Percentiles rank a stretch among this genome's conserved stretches.
Evolutionary conservation across 2,113 vertebrate genomes (phyloP).

Genomic region (Silurus meridionalis): DNA sequence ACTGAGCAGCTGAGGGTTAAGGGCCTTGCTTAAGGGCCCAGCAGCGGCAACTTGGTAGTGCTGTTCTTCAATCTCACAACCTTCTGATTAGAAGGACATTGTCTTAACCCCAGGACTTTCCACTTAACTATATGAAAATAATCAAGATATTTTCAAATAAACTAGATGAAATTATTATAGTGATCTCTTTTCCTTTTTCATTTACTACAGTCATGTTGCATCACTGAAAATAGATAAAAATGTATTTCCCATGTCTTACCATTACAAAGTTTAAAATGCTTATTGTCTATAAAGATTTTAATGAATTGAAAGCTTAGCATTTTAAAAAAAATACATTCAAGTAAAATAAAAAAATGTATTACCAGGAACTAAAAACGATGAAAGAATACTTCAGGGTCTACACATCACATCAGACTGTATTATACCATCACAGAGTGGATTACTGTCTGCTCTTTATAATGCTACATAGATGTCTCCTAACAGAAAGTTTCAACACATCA

Average conservation of each 20-base stretch:
- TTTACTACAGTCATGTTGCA: not conserved
- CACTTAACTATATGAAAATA: not conserved
- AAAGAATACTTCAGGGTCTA: not conserved
- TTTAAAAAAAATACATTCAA: not conserved
- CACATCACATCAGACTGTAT: not conserved
- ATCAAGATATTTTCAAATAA: not conserved
- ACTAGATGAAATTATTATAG: not conserved
- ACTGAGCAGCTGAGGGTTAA: too few species aligned
- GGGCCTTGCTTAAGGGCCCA: too few species aligned
- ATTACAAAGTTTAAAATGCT: not conserved
- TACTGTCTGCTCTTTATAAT: not conserved
- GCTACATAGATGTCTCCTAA: not conserved
- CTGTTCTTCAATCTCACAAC: too few species aligned
- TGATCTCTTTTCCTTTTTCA: not conserved
- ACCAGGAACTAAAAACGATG: not conserved
- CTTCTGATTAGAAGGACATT: too few species aligned
- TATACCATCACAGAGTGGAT: not conserved
- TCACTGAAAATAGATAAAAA: not conserved
- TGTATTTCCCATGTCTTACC: not conserved
- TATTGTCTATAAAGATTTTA: not conserved
- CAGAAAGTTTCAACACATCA: not conserved
- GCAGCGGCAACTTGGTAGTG: too few species aligned
- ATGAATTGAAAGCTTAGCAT: not conserved
- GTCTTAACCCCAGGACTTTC: too few species aligned
- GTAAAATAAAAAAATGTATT: not conserved